A percentile compares a stretch with the other conserved stretches of the same genome.
Conservation (phyloP, 2,888 invertebrate species). For the Drosophila prolongata region DNA sequence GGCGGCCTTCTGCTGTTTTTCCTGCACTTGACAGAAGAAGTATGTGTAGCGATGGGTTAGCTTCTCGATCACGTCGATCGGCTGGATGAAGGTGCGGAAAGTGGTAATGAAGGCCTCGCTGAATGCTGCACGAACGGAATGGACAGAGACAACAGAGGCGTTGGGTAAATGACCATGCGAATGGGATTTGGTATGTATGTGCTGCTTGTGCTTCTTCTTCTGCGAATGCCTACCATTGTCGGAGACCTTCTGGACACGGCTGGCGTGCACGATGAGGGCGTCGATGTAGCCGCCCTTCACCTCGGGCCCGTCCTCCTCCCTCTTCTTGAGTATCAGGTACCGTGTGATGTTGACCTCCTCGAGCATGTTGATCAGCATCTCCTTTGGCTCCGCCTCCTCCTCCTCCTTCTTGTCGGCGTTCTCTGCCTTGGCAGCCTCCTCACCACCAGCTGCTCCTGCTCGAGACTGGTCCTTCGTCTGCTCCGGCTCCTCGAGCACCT, state of each 20-base stretch:
- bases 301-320: slow-evolving; percentile 94
- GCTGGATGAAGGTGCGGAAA: slow-evolving; percentile 97
- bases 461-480: slow-evolving; percentile 18
- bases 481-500: slow-evolving; percentile 43
- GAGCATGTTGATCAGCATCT: slow-evolving; percentile 86
- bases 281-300: slow-evolving; percentile 97
- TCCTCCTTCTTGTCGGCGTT: slow-evolving; percentile 27
- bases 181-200: slow-evolving; percentile 21
- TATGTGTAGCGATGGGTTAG: slow-evolving; percentile 88
- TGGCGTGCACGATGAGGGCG: slow-evolving; percentile 97
- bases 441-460: background rate
- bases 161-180: slow-evolving; percentile 40
- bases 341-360: slow-evolving; percentile 93
- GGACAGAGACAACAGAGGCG: slow-evolving; percentile 44
- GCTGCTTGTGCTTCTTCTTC: slow-evolving; percentile 6
- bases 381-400: slow-evolving; percentile 43
- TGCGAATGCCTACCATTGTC: slow-evolving; percentile 81
- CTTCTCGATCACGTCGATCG: slow-evolving; percentile 93
- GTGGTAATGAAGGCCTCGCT: slow-evolving; percentile 98
- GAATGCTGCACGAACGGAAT: slow-evolving; percentile 78
- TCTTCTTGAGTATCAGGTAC: slow-evolving; percentile 91
- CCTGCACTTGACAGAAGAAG: slow-evolving; percentile 89
- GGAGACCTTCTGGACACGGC: slow-evolving; percentile 92
- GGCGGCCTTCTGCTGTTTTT: slow-evolving; percentile 90
- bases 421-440: slow-evolving; percentile 39